Evolutionary conservation across 2,113 vertebrate genomes (phyloP).

Genomic region (Anoura caudifer): DNA sequence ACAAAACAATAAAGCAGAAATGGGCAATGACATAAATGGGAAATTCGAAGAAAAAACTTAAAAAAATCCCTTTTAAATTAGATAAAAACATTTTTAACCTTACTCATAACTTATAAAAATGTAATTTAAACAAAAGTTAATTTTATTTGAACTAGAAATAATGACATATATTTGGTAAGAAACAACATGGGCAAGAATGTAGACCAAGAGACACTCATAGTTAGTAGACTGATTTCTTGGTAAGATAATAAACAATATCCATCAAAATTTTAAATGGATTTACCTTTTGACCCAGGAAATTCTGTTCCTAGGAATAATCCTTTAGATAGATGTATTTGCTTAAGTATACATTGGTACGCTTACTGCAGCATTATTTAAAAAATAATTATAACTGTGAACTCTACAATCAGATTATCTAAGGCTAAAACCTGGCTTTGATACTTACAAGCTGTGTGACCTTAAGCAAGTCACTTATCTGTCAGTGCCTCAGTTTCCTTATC

Average conservation of each 20-base stretch:
- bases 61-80: not conserved
- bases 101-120: not conserved
- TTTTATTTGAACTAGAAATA: conserved; percentile 2
- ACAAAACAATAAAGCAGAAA: not conserved
- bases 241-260: not conserved
- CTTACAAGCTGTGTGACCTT: not conserved
- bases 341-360: not conserved
- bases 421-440: not conserved
- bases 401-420: not conserved
- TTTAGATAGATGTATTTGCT: not conserved
- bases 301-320: not conserved
- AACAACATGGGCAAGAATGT: not conserved
- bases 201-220: not conserved
- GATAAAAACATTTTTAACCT: not conserved
- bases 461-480: not conserved
- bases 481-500: not conserved
- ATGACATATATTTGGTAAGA: not conserved
- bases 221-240: not conserved
- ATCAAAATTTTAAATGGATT: conserved; percentile 33
- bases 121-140: not conserved
- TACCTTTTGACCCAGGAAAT: not conserved
- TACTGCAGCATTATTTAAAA: not conserved
- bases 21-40: not conserved
- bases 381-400: not conserved
- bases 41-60: not conserved